Conservation (phyloP, 1,140 invertebrate genomes). For the Philotrypesis tridentata region DNA sequence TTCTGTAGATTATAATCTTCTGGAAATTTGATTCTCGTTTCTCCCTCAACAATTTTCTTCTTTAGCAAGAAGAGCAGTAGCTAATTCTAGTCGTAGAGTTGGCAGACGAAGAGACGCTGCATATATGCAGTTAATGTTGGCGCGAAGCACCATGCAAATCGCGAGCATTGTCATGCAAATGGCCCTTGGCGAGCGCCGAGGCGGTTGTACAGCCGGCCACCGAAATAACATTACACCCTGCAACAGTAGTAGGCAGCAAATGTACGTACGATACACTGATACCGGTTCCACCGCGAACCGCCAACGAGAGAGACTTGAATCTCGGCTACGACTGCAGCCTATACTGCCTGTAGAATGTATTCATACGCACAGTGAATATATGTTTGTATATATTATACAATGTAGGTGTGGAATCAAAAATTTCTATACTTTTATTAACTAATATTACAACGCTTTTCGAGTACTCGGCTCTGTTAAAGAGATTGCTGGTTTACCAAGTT, state of each 20-base stretch:
- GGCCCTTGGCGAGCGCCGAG: neutral
- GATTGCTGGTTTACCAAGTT: too few relatives aligned
- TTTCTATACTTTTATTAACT: too few relatives aligned
- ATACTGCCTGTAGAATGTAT: too few relatives aligned
- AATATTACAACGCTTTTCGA: too few relatives aligned
- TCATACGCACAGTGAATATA: too few relatives aligned
- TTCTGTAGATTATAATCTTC: neutral
- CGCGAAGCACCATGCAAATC: constrained; percentile 17
- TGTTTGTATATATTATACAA: too few relatives aligned
- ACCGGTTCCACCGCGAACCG: neutral
- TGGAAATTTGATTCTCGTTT: neutral
- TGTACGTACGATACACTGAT: neutral
- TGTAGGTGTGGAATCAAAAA: too few relatives aligned
- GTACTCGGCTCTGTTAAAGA: too few relatives aligned
- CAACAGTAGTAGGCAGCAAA: neutral
- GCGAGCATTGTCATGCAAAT: constrained; percentile 30
- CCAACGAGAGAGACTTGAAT: neutral
- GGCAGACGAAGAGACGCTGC: neutral
- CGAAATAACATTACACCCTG: constrained; percentile 45
- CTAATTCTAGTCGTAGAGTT: neutral
- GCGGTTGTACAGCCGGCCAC: constrained; percentile 12
- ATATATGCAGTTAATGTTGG: constrained; percentile 5
- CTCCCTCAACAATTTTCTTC: neutral
- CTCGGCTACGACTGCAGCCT: neutral
- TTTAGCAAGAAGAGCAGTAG: neutral